phyloP scores from a whole-genome alignment of 2,888 invertebrate species.

The Lamellibrachia columna region DNA sequence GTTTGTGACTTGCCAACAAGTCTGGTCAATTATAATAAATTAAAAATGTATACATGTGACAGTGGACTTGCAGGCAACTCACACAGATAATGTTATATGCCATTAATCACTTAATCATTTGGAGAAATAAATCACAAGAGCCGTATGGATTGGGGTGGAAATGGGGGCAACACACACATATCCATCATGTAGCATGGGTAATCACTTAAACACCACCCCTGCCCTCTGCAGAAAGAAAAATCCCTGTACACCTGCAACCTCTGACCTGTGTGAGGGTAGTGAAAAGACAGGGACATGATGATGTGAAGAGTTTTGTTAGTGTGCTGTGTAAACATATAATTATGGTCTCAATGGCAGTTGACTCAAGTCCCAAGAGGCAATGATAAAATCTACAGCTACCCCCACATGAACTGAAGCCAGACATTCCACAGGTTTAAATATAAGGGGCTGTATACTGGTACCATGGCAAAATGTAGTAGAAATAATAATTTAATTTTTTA shows the following conservation, averaged over 20 bases:
- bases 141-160: not conserved
- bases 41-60: no score
- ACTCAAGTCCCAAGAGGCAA: not conserved
- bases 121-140: constrained; percentile 19
- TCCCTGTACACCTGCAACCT: constrained; percentile 8
- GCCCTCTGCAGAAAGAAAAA: constrained; percentile 21
- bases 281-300: not conserved
- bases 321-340: constrained; percentile 24
- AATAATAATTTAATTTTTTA: no score
- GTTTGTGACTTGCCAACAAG: no score
- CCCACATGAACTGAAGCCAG: constrained; percentile 16
- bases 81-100: not conserved
- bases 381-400: constrained; percentile 17
- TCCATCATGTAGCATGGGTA: constrained; percentile 24
- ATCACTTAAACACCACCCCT: constrained; percentile 24
- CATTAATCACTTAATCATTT: constrained; percentile 12
- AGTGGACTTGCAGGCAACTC: no score
- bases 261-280: not conserved
- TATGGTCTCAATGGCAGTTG: constrained; percentile 17
- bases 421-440: constrained; percentile 17
- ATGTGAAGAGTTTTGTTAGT: constrained; percentile 20
- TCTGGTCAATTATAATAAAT: no score
- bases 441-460: constrained; percentile 16
- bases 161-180: constrained; percentile 18
- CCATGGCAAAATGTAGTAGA: no score